Evolutionary conservation across 2,113 vertebrate genomes (phyloP).

Genomic region (Oreochromis niloticus): DNA sequence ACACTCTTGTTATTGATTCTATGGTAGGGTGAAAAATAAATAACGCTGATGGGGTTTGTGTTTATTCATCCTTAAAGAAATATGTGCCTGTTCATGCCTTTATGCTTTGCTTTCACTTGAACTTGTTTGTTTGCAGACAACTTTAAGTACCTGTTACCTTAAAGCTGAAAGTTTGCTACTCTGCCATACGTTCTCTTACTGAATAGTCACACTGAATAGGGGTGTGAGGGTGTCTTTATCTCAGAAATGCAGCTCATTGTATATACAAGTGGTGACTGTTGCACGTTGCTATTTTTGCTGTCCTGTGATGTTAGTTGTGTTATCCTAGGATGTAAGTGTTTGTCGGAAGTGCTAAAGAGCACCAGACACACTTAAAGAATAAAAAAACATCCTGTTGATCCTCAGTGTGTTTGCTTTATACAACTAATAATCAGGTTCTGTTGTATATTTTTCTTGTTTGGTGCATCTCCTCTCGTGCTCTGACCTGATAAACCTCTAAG

Average conservation of each 20-base stretch:
- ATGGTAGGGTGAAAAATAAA: not conserved
- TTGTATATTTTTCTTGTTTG: not conserved
- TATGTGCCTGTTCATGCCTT: not conserved
- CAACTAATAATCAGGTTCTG: not conserved
- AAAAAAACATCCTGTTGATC: constrained; percentile 47
- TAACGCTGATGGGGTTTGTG: not conserved
- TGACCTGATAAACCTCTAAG: not conserved
- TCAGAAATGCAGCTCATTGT: not conserved
- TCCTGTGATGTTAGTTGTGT: not conserved
- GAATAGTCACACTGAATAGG: not conserved
- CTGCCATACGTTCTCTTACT: not conserved
- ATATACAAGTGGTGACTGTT: not conserved
- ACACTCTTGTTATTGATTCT: not conserved
- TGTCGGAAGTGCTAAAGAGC: constrained; percentile 7
- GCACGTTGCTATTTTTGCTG: not conserved
- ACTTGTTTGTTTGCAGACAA: not conserved
- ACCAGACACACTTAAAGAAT: constrained; percentile 29
- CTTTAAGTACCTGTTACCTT: not conserved
- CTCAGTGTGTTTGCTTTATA: not conserved
- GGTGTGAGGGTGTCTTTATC: not conserved
- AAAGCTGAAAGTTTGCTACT: not conserved
- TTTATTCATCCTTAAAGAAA: not conserved
- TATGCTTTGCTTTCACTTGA: not conserved
- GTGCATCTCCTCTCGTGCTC: not conserved
- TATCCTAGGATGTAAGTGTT: constrained; percentile 5